Evolutionary conservation across 2,888 invertebrate species (phyloP).

Genomic region (Apamea anceps): DNA sequence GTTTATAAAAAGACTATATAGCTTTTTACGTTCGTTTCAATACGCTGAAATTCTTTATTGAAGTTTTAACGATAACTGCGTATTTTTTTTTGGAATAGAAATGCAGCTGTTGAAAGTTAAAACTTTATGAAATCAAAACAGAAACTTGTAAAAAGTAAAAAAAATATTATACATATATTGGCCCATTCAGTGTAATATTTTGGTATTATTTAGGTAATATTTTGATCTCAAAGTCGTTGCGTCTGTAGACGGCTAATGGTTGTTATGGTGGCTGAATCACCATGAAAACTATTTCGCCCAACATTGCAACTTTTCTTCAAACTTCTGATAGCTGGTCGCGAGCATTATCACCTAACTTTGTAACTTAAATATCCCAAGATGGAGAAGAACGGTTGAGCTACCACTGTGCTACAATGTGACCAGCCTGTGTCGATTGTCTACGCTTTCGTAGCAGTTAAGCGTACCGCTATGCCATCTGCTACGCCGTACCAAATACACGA

Average conservation of each 20-base stretch:
- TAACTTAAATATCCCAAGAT: background rate
- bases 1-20: background rate
- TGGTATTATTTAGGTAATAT: background rate
- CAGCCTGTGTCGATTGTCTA: background rate
- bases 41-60: background rate
- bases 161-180: background rate
- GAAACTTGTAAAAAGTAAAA: background rate
- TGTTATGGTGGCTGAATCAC: background rate
- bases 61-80: background rate
- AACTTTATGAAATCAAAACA: background rate
- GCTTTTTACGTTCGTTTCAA: conserved; percentile 5
- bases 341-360: background rate
- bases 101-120: background rate
- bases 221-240: background rate
- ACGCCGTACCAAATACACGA: background rate
- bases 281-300: background rate
- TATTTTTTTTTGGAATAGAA: background rate
- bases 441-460: conserved; percentile 13
- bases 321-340: too few relatives aligned
- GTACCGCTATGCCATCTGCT: conserved; percentile 17
- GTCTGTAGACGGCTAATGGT: background rate
- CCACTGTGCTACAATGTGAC: background rate
- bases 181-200: background rate
- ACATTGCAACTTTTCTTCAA: background rate
- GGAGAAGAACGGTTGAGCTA: background rate